Evolutionary conservation across 2,113 vertebrate genomes (phyloP), one percentile per base, ranked within the genome.

Genomic region (Petroica traversi): DNA sequence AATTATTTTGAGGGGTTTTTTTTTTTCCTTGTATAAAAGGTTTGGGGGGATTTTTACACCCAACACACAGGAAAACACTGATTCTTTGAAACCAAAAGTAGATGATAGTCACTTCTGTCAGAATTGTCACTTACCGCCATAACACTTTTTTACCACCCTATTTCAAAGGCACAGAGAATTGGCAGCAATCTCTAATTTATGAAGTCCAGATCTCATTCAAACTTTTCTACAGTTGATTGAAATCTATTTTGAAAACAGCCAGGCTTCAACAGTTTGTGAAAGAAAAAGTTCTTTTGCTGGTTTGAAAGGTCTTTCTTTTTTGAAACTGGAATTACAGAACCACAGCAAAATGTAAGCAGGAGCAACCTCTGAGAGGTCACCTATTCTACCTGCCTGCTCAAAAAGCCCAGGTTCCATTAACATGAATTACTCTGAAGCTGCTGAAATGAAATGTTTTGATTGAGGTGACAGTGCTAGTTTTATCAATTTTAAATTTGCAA

Each of bases 231-330:
- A 84, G 87, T 43, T 72, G 91, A 92, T 55, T 91, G 86, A 89
- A 88, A 89, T 87, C 80, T 91, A 91, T 91, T 93, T 86, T 81
- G 94, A 91, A 93, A 95, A 86, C 94, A 93, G 68, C 8, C 31
- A 82, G 81, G 80, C 80, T 95, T 92, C 73, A 78, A 45, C 33
- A 68, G 45, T 81, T 86, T 49, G 9, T 87, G 80, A 71, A 81
- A 81, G 48, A 52, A 87, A 92, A 88, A 89, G 61, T 26, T 67
- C 28, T 72, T 95, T 61, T 87, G 79, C 59, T 77, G 29, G 9
- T 86, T 92, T 89, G 59, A 93, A 95, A 95, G 63, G 40, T 77
- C 48, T 89, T 72, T 85, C 85, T 82, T 90, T 90, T 91, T 81
- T 78, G 51, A 92, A 92, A 94, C 51, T 51, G 46, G 40, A 96